A percentile compares a stretch with the other conserved stretches of the same genome.
Evolutionary conservation across 2,113 vertebrate species (phyloP).

Genomic region (Chauna torquata): DNA sequence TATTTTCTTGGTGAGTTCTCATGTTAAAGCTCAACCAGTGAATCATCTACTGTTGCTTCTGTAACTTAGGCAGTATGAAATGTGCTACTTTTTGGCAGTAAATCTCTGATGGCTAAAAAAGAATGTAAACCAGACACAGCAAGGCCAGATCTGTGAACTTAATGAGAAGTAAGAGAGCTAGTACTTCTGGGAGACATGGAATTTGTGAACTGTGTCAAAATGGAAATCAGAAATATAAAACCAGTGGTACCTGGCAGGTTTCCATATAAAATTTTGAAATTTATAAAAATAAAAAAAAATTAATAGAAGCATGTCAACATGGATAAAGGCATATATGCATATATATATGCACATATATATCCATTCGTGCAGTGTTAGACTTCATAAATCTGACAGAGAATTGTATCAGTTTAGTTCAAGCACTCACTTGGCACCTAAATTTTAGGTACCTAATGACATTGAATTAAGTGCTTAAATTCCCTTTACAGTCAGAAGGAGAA

Average conservation of each 20-base stretch:
- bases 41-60: slow-evolving; percentile 58
- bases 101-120: slow-evolving; percentile 43
- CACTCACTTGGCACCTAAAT: not conserved
- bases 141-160: not conserved
- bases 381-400: slow-evolving; percentile 21
- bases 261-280: slow-evolving; percentile 23
- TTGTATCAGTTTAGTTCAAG: not conserved
- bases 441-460: not conserved
- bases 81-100: slow-evolving; percentile 54
- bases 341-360: not conserved
- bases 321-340: not conserved
- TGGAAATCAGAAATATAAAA: slow-evolving; percentile 49
- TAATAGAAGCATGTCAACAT: slow-evolving; percentile 7
- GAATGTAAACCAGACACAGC: slow-evolving; percentile 39
- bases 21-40: slow-evolving; percentile 51
- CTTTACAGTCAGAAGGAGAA: slow-evolving; percentile 43
- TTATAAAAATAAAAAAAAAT: slow-evolving; percentile 42
- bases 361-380: not conserved
- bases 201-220: slow-evolving; percentile 36
- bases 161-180: slow-evolving; percentile 33
- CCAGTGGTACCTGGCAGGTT: slow-evolving; percentile 14
- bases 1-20: slow-evolving; percentile 39
- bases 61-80: slow-evolving; percentile 33
- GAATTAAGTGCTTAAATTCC: slow-evolving; percentile 9
- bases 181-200: slow-evolving; percentile 21